Percentiles rank a stretch among this genome's conserved stretches.
Evolutionary conservation across 2,113 vertebrate species (phyloP).

Genomic region (Brachyhypopomus occidentalis): DNA sequence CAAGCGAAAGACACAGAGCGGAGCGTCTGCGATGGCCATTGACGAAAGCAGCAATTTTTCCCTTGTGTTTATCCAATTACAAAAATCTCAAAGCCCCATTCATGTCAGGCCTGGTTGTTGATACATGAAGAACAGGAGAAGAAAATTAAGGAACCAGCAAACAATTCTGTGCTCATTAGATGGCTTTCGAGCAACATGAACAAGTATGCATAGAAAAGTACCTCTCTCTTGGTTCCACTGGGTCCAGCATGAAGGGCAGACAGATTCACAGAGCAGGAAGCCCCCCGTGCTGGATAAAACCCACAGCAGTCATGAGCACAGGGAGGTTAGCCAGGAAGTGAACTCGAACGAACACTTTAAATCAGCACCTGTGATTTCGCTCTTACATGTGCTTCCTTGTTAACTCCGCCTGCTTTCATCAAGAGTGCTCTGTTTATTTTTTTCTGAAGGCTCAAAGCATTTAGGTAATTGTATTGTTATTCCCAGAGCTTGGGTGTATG

Average conservation of each 20-base stretch:
- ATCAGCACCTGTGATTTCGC: constrained; percentile 10
- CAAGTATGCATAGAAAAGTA: no score
- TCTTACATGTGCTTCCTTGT: not conserved
- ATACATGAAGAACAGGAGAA: not conserved
- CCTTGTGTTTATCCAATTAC: constrained; percentile 6
- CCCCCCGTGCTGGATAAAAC: not conserved
- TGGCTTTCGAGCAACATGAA: not conserved
- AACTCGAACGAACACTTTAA: not conserved
- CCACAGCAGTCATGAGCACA: not conserved
- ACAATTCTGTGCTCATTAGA: not conserved
- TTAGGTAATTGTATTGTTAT: constrained; percentile 4
- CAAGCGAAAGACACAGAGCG: not conserved
- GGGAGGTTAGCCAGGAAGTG: not conserved
- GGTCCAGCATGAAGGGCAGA: no score
- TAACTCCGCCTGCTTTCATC: not conserved
- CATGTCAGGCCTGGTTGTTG: not conserved
- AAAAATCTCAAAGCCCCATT: not conserved
- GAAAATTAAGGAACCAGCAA: not conserved
- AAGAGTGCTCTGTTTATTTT: not conserved
- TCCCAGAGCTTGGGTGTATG: not conserved
- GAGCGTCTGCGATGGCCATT: not conserved
- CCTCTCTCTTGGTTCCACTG: no score
- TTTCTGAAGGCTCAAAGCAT: constrained; percentile 7
- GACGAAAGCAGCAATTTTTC: not conserved
- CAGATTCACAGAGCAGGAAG: no score